phyloP scores from a whole-genome alignment of 2,113 vertebrate species.

The Cochlearius cochlearius region DNA sequence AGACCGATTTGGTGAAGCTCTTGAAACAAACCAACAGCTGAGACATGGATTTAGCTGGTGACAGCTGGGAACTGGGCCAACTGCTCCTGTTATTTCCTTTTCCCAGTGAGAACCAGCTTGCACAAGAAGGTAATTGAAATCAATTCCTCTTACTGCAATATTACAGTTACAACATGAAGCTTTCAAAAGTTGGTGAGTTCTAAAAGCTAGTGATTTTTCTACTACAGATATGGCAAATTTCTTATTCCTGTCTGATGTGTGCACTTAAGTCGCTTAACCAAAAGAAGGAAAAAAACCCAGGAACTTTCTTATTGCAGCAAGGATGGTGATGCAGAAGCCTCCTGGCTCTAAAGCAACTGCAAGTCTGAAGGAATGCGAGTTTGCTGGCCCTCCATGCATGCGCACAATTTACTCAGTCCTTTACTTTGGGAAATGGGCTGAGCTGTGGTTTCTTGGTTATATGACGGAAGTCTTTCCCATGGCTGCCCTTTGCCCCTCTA shows the following conservation, averaged over 20 bases:
- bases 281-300: not conserved
- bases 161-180: not conserved
- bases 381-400: not conserved
- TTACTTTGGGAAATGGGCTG: not conserved
- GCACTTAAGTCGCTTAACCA: not conserved
- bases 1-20: not conserved
- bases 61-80: not conserved
- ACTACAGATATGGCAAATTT: not conserved
- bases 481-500: not conserved
- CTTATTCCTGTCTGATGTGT: not conserved
- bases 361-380: not conserved
- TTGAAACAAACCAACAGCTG: slow-evolving; percentile 8
- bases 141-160: slow-evolving; percentile 10
- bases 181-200: not conserved
- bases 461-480: not conserved
- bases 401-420: not conserved
- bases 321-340: not conserved
- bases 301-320: not conserved
- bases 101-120: slow-evolving; percentile 5
- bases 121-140: slow-evolving; percentile 14
- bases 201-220: not conserved
- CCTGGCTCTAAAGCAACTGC: not conserved
- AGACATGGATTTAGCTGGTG: slow-evolving; percentile 3
- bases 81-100: slow-evolving; percentile 14
- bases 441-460: not conserved